A percentile compares a stretch with the other conserved stretches of the same genome.
Conservation (phyloP, 1,140 invertebrate species). For the Drosophila willistoni region DNA sequence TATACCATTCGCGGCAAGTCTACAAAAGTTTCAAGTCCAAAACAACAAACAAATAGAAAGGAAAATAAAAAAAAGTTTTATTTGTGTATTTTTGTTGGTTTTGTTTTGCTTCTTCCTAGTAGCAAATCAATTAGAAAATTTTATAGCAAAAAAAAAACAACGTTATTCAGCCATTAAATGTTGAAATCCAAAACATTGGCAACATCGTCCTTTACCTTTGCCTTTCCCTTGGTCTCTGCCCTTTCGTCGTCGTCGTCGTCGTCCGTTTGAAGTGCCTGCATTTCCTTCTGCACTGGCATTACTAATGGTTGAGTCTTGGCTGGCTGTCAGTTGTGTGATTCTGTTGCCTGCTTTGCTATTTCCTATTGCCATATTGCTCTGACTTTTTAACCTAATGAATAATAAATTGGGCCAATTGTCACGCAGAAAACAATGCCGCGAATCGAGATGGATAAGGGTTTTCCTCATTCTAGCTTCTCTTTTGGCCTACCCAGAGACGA, state of each 20-base stretch:
- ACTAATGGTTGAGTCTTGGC: constrained; percentile 67
- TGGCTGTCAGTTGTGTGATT: constrained; percentile 74
- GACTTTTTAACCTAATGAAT: constrained; percentile 81
- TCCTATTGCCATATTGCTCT: constrained; percentile 40
- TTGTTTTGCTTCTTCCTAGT: not conserved
- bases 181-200: constrained; percentile 36
- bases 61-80: constrained; percentile 40
- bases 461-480: not conserved
- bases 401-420: constrained; percentile 79
- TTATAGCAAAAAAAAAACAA: constrained; percentile 23
- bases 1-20: not conserved
- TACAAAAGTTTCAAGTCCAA: not conserved
- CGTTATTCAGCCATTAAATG: constrained; percentile 40
- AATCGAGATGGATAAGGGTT: constrained; percentile 62
- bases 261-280: constrained; percentile 18
- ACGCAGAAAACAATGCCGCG: constrained; percentile 73
- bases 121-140: constrained; percentile 69
- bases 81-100: constrained; percentile 11
- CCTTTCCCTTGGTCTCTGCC: not conserved
- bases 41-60: not conserved
- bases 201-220: constrained; percentile 30
- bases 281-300: constrained; percentile 44
- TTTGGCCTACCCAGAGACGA: constrained; percentile 28
- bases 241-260: not conserved
- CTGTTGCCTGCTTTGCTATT: constrained; percentile 11